Base-by-base conservation (phyloP, 2,888 invertebrate species). In the Pelosia muscerda region DNA sequence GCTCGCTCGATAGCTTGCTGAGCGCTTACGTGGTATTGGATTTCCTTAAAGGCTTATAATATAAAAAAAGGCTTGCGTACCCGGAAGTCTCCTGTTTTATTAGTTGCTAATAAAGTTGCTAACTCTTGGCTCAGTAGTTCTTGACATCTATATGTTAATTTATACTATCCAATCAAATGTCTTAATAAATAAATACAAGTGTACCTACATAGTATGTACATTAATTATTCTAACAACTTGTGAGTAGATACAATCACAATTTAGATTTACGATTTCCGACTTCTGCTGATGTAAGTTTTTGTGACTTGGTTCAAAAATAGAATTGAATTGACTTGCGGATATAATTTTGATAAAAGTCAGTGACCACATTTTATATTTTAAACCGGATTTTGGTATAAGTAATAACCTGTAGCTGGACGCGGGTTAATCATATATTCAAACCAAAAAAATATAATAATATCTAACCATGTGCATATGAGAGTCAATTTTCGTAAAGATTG, bases 331-430 rank as follows among this genome's bases (percentile, higher is more conserved):
- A 28, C 31, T 22, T n/a, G 57, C 26, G 4, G 28, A n/a, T 57
- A 22, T 22, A 19, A n/a, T 31, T 56, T 31, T 8, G 11, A 58
- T 58, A 22, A 22, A 57, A 31, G n/a, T n/a, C 11, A 31, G 5
- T 58, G 28, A 22, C 22, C 31, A 31, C n/a, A n/a, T n/a, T n/a
- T 28, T 28, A 9, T 31, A 26, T 31, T 31, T 58, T 1, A 22
- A 58, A 58, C 57, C 26, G 57, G 31, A 31, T 22, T 58, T 58
- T 13, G 31, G 13, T 58, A 22, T 22, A 58, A 6, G 28, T 57
- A 57, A 28, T 28, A 19, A 49, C 38, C 38, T 15, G 38, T 38
- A 2, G 13, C 11, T 34, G 34, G 34, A 13, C 34, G 13, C 34
- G 13, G 34, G 11, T 34, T 34, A 9, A 31, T 31, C 9, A 1